Base-by-base conservation (phyloP, 1,140 invertebrate genomes). In the Helicoverpa zea region DNA sequence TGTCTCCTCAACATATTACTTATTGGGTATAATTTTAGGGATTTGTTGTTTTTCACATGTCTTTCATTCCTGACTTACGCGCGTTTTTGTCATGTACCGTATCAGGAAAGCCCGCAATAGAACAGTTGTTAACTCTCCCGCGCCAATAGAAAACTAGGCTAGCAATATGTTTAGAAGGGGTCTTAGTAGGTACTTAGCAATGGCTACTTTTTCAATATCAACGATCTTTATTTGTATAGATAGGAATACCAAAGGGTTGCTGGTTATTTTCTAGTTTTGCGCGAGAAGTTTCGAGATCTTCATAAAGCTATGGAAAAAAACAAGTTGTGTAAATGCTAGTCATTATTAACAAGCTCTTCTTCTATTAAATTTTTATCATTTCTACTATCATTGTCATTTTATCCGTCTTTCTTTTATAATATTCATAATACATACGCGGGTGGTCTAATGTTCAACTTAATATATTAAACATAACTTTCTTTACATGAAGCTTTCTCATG, bases 61-160 rank as follows among this genome's bases (percentile, higher is more conserved):
- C 35, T 43, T 43, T 9, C 35, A 35, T 43, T 9, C 35, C 1
- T 1, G 9, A 9, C 35, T 35, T 43, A 43, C 35, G 35, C 35
- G 5, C 4, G 35, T 9, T 43, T 9, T 9, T 43, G 35, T 5
- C 35, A 43, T 5, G 35, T 43, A 43, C 5, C 9, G 35, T 43
- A 43, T 43, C 35, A 58, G 54, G 5, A 16, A 16, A 58, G 18
- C 18, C 3, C 30, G 12, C 11, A 63, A 2, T 64, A 7, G 23
- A n/a, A 13, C 35, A 64, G 29, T 64, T 54, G 52, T 54, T 14
- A 43, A 64, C 23, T 59, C 58, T 64, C 61, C 61, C 61, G 61
- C 30, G 35, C n/a, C 61, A 64, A 64, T 64, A 64, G 7, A 13
- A 14, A 64, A 64, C 29, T 64, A 43, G 61, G 61, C 9, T 64